phyloP scores from a whole-genome alignment of 2,888 invertebrate species.

The Tuta absoluta region DNA sequence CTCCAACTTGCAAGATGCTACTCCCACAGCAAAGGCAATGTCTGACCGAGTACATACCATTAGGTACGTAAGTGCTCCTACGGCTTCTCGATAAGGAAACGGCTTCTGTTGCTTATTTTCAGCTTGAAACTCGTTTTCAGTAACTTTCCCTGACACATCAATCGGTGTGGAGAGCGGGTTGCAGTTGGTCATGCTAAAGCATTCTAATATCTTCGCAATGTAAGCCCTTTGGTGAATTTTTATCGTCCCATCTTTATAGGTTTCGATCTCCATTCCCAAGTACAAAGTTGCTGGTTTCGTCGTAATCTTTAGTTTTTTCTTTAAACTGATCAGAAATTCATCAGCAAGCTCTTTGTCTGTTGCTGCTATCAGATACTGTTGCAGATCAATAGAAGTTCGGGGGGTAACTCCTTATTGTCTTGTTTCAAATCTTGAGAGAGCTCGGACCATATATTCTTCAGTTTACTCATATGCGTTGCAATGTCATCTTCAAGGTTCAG shows the following conservation, averaged over 20 bases:
- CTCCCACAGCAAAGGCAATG: slow-evolving; percentile 5
- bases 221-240: slow-evolving; percentile 14
- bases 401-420: no score
- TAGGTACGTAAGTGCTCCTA: background rate
- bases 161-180: background rate
- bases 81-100: slow-evolving; percentile 6
- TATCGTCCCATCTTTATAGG: slow-evolving; percentile 11
- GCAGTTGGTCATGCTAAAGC: background rate
- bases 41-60: background rate
- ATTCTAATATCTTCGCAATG: background rate
- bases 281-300: slow-evolving; percentile 13
- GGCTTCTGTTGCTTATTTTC: no score
- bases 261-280: slow-evolving; percentile 21
- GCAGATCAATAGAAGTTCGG: no score
- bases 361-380: no score
- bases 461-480: no score
- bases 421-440: no score
- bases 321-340: background rate
- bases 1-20: background rate
- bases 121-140: background rate
- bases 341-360: background rate
- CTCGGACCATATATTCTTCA: no score
- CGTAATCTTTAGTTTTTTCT: slow-evolving; percentile 7
- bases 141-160: background rate
- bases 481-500: no score